Evolutionary conservation across 37 sponge, comb jelly and placozoan genomes (phyloP).

Genomic region (Spongilla lacustris): DNA sequence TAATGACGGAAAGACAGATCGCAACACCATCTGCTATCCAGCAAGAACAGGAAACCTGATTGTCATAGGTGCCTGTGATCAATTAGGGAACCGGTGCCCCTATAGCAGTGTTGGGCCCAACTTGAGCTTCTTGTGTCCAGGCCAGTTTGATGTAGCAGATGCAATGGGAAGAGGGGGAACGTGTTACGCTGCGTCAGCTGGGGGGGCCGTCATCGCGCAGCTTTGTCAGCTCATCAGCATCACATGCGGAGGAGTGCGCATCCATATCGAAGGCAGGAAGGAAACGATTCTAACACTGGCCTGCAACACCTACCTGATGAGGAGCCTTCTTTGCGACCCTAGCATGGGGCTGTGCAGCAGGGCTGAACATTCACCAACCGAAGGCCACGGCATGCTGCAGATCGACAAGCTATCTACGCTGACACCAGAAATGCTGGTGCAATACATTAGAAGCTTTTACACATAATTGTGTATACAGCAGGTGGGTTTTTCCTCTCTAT

Average conservation of each 20-base stretch:
- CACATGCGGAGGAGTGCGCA: not conserved
- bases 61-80: slow-evolving; percentile 16
- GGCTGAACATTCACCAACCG: not conserved
- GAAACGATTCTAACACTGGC: not conserved
- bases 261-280: not conserved
- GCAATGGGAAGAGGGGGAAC: not conserved
- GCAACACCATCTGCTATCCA: slow-evolving; percentile 11
- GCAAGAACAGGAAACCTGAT: slow-evolving; percentile 2
- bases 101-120: slow-evolving; percentile 6
- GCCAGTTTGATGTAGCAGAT: not conserved
- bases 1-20: slow-evolving; percentile 1
- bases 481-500: no score
- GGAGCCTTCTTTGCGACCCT: not conserved
- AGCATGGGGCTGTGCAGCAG: not conserved
- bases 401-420: not conserved
- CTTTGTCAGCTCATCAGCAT: not conserved
- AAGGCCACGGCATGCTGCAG: not conserved
- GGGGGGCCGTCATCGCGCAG: not conserved
- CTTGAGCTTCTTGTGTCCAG: not conserved
- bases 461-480: not conserved
- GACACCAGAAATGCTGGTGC: not conserved
- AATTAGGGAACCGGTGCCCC: not conserved
- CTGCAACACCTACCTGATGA: not conserved
- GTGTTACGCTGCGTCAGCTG: not conserved
- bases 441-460: no score